Conservation (phyloP, 1,140 invertebrate species). For the Homalodisca vitripennis region DNA sequence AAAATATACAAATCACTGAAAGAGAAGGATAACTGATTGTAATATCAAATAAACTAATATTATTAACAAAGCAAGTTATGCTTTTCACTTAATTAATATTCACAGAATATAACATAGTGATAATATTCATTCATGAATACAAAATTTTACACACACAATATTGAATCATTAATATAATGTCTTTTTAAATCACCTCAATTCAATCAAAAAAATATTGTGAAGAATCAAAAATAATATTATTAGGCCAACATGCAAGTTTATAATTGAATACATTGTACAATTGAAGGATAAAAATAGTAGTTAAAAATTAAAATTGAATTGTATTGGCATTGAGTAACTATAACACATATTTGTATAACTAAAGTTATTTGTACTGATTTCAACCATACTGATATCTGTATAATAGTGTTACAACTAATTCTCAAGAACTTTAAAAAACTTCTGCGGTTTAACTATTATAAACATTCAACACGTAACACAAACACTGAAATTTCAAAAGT, state of each 20-base stretch:
- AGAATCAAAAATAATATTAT: not conserved
- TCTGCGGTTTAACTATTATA: no score
- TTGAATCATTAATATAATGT: slow-evolving; percentile 16
- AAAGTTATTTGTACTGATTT: no score
- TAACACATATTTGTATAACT: no score
- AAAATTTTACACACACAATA: not conserved
- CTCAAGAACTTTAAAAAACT: no score
- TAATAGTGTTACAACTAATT: no score
- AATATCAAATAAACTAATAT: not conserved
- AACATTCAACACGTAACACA: no score
- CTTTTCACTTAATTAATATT: not conserved
- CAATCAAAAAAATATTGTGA: not conserved
- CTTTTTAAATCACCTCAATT: slow-evolving; percentile 4
- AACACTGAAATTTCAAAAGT: no score
- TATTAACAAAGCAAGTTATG: not conserved
- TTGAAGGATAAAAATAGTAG: no score
- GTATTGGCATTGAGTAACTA: no score
- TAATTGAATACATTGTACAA: no score
- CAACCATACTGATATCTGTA: no score
- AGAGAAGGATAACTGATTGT: not conserved
- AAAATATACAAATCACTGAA: not conserved
- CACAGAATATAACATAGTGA: slow-evolving; percentile 14
- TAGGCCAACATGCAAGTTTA: not conserved
- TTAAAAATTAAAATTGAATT: no score
- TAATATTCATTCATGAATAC: slow-evolving; percentile 22